These are phyloP conservation scores for Drosophila rufa DNA, from an alignment of 1,140 invertebrate genomes.

Conservation along the genomic window DNA sequence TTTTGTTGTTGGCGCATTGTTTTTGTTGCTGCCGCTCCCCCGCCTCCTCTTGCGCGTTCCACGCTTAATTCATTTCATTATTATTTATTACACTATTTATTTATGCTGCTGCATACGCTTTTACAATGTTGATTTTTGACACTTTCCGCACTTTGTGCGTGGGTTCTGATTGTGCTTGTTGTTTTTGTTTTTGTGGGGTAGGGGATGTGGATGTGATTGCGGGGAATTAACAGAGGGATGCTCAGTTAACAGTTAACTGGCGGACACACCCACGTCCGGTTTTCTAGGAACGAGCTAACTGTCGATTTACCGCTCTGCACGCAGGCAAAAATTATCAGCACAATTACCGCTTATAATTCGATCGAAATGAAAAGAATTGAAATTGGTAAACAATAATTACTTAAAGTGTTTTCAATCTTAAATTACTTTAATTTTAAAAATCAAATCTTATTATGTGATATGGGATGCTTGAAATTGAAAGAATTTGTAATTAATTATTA, in stretches of 20 bases:
- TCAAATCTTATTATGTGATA: no score
- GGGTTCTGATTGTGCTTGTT: constrained; percentile 52
- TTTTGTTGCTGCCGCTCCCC: constrained; percentile 35
- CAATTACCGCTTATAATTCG: not conserved
- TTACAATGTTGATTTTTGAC: constrained; percentile 73
- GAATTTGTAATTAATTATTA: no score
- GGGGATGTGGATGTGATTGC: constrained; percentile 16
- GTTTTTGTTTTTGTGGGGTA: constrained; percentile 32
- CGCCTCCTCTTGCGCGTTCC: constrained; percentile 6
- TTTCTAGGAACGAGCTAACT: constrained; percentile 13
- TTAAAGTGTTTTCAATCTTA: no score
- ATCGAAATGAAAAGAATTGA: not conserved
- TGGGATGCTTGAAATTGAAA: no score
- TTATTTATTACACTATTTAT: constrained; percentile 79
- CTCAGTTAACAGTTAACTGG: constrained; percentile 27
- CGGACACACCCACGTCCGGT: constrained; percentile 32
- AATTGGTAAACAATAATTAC: not conserved
- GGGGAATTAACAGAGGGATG: constrained; percentile 21
- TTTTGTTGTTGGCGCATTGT: constrained; percentile 70
- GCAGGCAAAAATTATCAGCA: not conserved
- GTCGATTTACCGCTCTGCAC: not conserved
- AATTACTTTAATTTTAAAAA: no score
- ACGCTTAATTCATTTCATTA: constrained; percentile 75
- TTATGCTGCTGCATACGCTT: constrained; percentile 53
- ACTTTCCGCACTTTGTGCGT: constrained; percentile 56